Base-by-base conservation (phyloP, 2,888 invertebrate genomes). In the Nomada ferruginata region DNA sequence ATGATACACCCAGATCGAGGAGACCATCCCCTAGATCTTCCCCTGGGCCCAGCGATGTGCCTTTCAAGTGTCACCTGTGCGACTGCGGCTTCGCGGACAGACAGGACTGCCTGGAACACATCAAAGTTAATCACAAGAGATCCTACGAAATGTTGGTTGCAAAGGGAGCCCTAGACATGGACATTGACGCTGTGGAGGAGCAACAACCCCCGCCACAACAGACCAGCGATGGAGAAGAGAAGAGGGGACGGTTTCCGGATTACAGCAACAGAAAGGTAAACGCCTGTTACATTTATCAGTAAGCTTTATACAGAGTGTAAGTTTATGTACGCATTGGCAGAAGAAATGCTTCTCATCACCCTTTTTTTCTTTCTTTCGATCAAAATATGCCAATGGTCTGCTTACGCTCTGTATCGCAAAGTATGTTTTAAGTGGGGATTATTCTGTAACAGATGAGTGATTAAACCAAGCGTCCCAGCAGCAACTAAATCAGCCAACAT, bases 21-120 rank as follows among this genome's bases (percentile, higher is more conserved):
- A 90, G 89, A 75, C 86, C 90, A 0, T 93, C 93, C 0, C 93
- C 93, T 0, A 90, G 91, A 20, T 91, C 92, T 0, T 93, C 94
- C 0, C 93, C 93, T 0, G 92, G 93, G 2, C 92, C 92, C 50
- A 95, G 95, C 1, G 97, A 97, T 85, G 94, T 97, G 72, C 97
- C 97, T 9, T 98, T 97, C 94, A 98, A 98, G 94, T 99, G 99
- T 91, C 98, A 98, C 94, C 94, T 99, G 0, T 99, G 99, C 93
- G 98, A 98, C 90, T 96, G 96, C 11, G 97, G 98, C 0, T 98
- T 97, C 91, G 95, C 96, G 0, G 97, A 97, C 60, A 95, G 98
- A 2, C 95, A 96, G 79, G 97, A 97, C 23, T 97, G 98, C 29
- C 94, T 98, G 80, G 96, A 96, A 47, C 98, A 98, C 91, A 96